Base-by-base conservation (phyloP, 2,888 invertebrate genomes). In the Allolobophora icterica region DNA sequence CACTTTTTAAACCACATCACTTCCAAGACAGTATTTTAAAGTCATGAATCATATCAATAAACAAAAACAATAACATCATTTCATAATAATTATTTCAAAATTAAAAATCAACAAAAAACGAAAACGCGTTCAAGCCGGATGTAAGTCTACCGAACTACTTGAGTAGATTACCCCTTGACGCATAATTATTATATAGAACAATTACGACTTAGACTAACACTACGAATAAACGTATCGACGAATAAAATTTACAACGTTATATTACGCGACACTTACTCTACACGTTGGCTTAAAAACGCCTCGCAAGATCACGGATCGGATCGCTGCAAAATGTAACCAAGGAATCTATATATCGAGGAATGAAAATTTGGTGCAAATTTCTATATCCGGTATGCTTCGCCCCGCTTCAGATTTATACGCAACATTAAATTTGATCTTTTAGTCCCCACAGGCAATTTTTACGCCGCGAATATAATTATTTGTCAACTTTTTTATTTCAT, bases 71-170 rank as follows among this genome's bases (percentile, higher is more conserved):
- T 52, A 24, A 52, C 24, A 52, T 52, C 52, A 52, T 1, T 52
- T 52, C 52, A 24, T 24, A 52, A 52, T 24, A 13, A 42, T 42
- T 15, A 42, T 11, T 24, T 52, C 11, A 5, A 52, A 52, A 24
- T 4, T 5, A 17, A 71, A 71, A 52, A 30, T 8, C 15, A 71
- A 71, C 30, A 30, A n/a, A 71, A 71, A n/a, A 71, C n/a, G 71
- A 71, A n/a, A 71, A 71, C 71, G 71, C n/a, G n/a, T 71, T 11
- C 71, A 71, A 71, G 71, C 71, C 71, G 71, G 71, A 71, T 71
- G 71, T 71, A 71, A 71, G 71, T 71, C 30, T n/a, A 13, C 17
- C 11, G 71, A 30, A 71, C 8, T n/a, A n/a, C 30, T 71, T 30
- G n/a, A 71, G 24, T 24, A 52, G 71, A 71, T 30, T 11, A n/a